These are phyloP conservation scores for Hydroisotoma schaefferi DNA, from an alignment of 2,888 invertebrate genomes.

Conservation along the genomic window DNA sequence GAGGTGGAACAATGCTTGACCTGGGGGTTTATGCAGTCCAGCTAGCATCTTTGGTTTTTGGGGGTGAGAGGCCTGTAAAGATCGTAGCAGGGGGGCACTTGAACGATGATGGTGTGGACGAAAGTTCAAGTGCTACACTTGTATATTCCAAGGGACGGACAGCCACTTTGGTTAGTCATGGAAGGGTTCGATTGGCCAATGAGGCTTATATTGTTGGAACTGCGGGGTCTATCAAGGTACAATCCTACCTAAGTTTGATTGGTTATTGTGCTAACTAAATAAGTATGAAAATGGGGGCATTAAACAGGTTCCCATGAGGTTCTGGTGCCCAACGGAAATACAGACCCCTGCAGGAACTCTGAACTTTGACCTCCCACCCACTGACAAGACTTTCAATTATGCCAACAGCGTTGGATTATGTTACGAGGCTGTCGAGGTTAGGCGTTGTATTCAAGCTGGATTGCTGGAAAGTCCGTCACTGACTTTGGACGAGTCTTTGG, in stretches of 20 bases:
- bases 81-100: constrained; percentile 67
- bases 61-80: constrained; percentile 63
- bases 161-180: constrained; percentile 62
- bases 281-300: constrained; percentile 1
- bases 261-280: not conserved
- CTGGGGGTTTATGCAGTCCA: constrained; percentile 75
- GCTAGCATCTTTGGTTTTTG: constrained; percentile 56
- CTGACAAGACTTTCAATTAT: constrained; percentile 61
- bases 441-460: constrained; percentile 66
- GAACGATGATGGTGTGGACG: constrained; percentile 69
- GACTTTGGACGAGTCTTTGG: constrained; percentile 64
- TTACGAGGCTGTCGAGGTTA: constrained; percentile 74
- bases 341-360: constrained; percentile 63
- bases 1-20: constrained; percentile 73
- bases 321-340: constrained; percentile 72
- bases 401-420: constrained; percentile 69
- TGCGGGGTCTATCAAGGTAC: constrained; percentile 64
- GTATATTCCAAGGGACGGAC: constrained; percentile 63
- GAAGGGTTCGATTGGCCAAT: constrained; percentile 56
- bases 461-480: constrained; percentile 67
- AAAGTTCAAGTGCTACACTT: constrained; percentile 63
- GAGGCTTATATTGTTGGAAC: constrained; percentile 66
- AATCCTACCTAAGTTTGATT: too few relatives aligned
- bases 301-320: constrained; percentile 58
- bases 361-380: constrained; percentile 65